Percentiles rank a stretch among this genome's conserved stretches.
Evolutionary conservation across 1,140 invertebrate genomes (phyloP).

Genomic region (Chrysomallon squamiferum): DNA sequence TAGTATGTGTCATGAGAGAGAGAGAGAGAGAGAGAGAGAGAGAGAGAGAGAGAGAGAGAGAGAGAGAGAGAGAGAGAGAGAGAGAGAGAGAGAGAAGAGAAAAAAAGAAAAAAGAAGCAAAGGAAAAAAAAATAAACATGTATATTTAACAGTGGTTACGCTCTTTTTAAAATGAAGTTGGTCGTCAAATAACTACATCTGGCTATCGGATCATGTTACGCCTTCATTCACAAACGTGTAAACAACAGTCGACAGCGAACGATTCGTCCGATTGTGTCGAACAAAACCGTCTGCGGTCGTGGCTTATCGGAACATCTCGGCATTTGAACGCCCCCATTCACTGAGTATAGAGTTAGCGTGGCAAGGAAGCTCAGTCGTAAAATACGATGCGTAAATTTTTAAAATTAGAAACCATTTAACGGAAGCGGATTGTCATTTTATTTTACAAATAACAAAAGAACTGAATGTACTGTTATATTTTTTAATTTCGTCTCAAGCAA

Average conservation of each 20-base stretch:
- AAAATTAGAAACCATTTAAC: no score
- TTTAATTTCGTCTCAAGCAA: no score
- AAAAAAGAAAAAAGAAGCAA: constrained; percentile 2
- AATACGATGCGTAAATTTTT: no score
- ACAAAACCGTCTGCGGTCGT: constrained; percentile 1
- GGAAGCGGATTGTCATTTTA: no score
- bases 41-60: constrained; percentile 12
- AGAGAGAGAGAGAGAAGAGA: not conserved
- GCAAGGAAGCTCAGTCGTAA: no score
- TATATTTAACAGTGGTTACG: not conserved
- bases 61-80: constrained; percentile 4
- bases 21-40: not conserved
- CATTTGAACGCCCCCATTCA: no score
- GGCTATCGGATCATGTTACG: constrained; percentile 1
- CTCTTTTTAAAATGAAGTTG: not conserved
- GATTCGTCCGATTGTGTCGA: not conserved
- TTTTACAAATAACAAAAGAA: no score
- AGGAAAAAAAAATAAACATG: not conserved
- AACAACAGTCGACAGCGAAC: constrained; percentile 1
- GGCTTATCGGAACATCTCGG: not conserved
- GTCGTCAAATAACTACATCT: no score
- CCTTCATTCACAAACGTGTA: not conserved
- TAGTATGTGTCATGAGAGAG: no score
- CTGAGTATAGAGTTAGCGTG: no score
- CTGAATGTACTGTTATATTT: no score